Evolutionary conservation across 2,797 vertebrate species (phyloP).

Genomic region (Artibeus jamaicensis): DNA sequence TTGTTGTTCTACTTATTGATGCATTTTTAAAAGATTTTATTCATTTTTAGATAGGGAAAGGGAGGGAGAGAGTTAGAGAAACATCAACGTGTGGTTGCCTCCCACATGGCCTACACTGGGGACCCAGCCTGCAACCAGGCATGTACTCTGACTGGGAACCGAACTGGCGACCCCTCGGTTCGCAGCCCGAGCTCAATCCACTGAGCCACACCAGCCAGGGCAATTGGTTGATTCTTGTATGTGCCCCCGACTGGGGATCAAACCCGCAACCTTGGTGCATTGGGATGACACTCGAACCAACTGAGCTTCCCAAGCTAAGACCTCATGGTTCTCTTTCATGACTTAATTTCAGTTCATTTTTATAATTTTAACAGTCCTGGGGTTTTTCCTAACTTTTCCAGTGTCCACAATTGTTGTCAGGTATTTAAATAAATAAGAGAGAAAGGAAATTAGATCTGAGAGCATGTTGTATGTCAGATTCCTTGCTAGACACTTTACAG

Average conservation of each 20-base stretch:
- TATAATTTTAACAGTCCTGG: background rate
- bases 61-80: too few relatives aligned
- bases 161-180: too few relatives aligned
- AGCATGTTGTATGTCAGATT: background rate
- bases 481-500: constrained; percentile 3
- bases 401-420: background rate
- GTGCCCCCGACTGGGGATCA: background rate
- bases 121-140: too few relatives aligned
- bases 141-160: too few relatives aligned
- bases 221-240: background rate
- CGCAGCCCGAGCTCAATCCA: too few relatives aligned
- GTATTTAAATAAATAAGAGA: background rate
- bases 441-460: background rate
- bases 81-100: too few relatives aligned
- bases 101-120: too few relatives aligned
- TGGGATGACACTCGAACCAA: background rate
- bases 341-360: constrained; percentile 41
- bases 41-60: too few relatives aligned
- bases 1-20: background rate
- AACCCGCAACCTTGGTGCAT: background rate
- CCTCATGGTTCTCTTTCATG: background rate
- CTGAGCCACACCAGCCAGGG: too few relatives aligned
- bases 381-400: background rate
- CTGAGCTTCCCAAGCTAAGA: background rate
- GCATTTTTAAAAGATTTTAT: too few relatives aligned